Evolutionary conservation across 2,888 invertebrate species (phyloP), one percentile per base, ranked within the genome.

Genomic region (Oscheius sp.): DNA sequence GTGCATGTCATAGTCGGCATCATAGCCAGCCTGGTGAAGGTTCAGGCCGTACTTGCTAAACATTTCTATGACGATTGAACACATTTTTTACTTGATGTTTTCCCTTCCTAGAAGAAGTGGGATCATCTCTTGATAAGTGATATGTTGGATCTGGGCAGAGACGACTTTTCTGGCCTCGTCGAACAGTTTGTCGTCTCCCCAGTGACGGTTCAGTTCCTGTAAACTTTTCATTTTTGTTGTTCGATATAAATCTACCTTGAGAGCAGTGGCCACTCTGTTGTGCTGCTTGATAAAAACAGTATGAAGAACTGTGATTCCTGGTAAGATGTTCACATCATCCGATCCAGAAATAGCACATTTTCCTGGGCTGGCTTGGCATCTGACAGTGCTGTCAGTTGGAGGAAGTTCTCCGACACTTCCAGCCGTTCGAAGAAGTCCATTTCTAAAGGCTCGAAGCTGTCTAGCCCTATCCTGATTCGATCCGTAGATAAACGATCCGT

Each of bases 401-500:
- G 84, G 84, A 3, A 83, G 66, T 60, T 83, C 81, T 71, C 84
- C 84, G 33, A 81, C 79, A 35, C 78, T 80, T 63, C 84, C 83
- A 50, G 83, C 83, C 2, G 84, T 84, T 62, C 82, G 59, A 11
- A 86, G 72, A 53, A 79, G 80, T 55, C 96, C 96, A 70, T 93
- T 93, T 86, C 82, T 76, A 93, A 93, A 90, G 0, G 94, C 93
- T 62, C 95, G 92, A 37, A 97, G 91, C 71, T 93, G 92, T 55
- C 93, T 92, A 0, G 93, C 92, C 48, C 94, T 93, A 88, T 96
- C 96, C 1, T 92, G 92, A 86, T 95, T 94, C 88, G 95, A 95
- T 0, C 96, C 96, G 88, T 96, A 96, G 35, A 97, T 91, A 79
- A 94, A 94, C 0, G 95, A 95, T 4, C 79, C 89, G 74, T 89